Conservation (phyloP, 2,113 vertebrate genomes). For the Hoplias malabaricus region DNA sequence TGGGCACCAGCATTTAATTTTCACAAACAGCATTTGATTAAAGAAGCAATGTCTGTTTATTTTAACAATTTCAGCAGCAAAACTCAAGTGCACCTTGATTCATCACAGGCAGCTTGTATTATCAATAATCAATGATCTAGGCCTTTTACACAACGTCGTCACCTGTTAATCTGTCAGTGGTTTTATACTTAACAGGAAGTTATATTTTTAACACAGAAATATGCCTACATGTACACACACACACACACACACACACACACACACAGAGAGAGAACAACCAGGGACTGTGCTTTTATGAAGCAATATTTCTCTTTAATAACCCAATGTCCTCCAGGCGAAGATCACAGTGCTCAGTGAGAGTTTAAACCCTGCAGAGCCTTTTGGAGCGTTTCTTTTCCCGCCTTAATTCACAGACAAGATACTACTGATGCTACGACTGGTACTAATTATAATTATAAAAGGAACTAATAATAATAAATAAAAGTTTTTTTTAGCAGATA, state of each 20-base stretch:
- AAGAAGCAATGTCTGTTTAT: neutral
- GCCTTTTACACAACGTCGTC: no score
- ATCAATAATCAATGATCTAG: no score
- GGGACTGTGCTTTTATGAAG: slow-evolving; percentile 67
- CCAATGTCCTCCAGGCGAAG: slow-evolving; percentile 57
- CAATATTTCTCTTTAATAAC: slow-evolving; percentile 74
- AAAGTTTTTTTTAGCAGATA: no score
- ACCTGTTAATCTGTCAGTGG: no score
- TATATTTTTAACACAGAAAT: slow-evolving; percentile 48
- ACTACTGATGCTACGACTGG: no score
- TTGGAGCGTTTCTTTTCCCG: slow-evolving; percentile 47
- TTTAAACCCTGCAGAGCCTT: slow-evolving; percentile 63
- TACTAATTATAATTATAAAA: no score
- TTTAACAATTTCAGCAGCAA: neutral
- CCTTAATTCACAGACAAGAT: slow-evolving; percentile 1
- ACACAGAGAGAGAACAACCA: slow-evolving; percentile 50
- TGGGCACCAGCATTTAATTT: neutral
- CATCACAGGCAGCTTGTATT: slow-evolving; percentile 18
- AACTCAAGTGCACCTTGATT: neutral
- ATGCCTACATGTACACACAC: neutral
- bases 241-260: slow-evolving; percentile 1
- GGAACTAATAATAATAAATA: no score
- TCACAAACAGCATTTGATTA: neutral
- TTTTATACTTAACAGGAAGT: no score
- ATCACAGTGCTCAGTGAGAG: slow-evolving; percentile 54